These are phyloP conservation scores for Xestia c-nigrum DNA, from an alignment of 2,888 invertebrate species.

Conservation along the genomic window DNA sequence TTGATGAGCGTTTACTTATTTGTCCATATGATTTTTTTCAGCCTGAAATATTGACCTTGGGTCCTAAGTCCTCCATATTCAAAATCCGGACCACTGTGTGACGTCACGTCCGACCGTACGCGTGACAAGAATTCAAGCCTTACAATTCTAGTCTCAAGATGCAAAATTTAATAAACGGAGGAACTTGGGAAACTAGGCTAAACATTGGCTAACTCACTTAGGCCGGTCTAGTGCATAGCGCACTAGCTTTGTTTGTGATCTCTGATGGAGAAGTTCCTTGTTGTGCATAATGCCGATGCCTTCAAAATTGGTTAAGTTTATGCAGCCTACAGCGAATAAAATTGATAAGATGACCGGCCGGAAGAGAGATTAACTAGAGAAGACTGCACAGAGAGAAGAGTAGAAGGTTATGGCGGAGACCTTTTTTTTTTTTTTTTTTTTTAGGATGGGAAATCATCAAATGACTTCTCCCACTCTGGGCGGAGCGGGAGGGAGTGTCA, in stretches of 20 bases:
- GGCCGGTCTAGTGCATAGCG: conserved; percentile 34
- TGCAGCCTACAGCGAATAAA: neutral
- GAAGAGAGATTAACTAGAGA: neutral
- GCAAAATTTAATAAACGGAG: conserved; percentile 61
- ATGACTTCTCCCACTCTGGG: too few species aligned
- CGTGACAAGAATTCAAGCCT: too few species aligned
- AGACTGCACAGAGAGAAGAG: neutral
- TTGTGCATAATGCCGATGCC: conserved; percentile 3
- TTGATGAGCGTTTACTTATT: too few species aligned
- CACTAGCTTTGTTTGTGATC: conserved; percentile 45
- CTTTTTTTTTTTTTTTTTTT: too few species aligned
- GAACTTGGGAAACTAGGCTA: conserved; percentile 59
- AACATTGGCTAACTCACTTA: conserved; percentile 59
- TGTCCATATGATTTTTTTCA: too few species aligned
- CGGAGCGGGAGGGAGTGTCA: too few species aligned
- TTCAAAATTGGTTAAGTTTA: neutral
- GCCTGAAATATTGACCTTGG: too few species aligned
- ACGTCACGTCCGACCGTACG: too few species aligned
- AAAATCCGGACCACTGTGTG: too few species aligned
- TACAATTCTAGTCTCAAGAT: conserved; percentile 55
- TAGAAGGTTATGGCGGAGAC: neutral
- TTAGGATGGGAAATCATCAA: too few species aligned
- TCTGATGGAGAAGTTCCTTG: conserved; percentile 32
- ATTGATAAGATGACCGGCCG: neutral
- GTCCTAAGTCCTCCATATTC: too few species aligned